phyloP scores from a whole-genome alignment of 2,888 invertebrate genomes.

The Drosophila fungiperda region DNA sequence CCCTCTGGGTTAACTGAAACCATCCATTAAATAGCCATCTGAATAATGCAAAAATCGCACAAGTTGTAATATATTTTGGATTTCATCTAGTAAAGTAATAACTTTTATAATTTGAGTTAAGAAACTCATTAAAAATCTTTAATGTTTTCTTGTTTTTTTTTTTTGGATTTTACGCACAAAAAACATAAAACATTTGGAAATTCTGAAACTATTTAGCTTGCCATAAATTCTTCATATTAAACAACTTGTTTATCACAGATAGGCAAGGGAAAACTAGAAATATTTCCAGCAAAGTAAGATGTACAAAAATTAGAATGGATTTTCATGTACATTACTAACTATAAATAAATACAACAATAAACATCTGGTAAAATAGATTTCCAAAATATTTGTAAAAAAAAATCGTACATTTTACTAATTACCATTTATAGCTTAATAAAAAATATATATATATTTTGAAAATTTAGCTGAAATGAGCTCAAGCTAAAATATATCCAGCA shows the following conservation, averaged over 20 bases:
- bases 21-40: slow-evolving; percentile 1
- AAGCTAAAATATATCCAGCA: neutral
- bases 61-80: neutral
- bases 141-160: neutral
- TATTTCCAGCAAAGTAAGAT: neutral
- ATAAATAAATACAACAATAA: neutral
- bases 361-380: neutral
- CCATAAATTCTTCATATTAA: slow-evolving; percentile 1
- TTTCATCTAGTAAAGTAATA: neutral
- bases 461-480: neutral
- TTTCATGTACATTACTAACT: neutral
- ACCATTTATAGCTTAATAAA: neutral
- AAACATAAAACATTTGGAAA: slow-evolving; percentile 3
- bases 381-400: neutral
- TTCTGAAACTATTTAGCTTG: slow-evolving; percentile 2
- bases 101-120: neutral
- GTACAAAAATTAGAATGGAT: neutral
- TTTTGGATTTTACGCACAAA: neutral
- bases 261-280: neutral
- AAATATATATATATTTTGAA: neutral
- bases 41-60: slow-evolving; percentile 9
- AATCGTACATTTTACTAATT: neutral
- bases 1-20: neutral
- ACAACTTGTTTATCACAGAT: slow-evolving; percentile 12
- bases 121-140: slow-evolving; percentile 1